phyloP scores from a whole-genome alignment of 2,113 vertebrate species.

The Salvator merianae region DNA sequence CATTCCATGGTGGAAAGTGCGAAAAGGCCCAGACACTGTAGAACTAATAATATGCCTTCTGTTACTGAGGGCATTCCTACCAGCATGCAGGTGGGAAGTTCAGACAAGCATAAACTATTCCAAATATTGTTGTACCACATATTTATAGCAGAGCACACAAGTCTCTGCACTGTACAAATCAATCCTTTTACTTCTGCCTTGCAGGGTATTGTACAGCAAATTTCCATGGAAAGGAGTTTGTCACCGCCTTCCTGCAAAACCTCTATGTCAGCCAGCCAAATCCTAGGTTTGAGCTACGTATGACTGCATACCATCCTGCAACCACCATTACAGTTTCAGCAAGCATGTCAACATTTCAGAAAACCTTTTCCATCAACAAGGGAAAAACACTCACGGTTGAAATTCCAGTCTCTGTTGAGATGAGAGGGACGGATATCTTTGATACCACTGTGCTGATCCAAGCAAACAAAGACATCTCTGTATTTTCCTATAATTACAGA shows the following conservation, averaged over 20 bases:
- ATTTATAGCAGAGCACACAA: neutral
- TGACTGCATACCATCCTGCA: constrained; percentile 59
- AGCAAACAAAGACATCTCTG: constrained; percentile 67
- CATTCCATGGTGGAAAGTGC: too few relatives aligned
- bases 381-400: constrained; percentile 48
- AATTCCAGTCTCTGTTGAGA: constrained; percentile 62
- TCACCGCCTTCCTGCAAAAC: constrained; percentile 66
- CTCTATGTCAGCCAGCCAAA: neutral
- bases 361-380: constrained; percentile 47
- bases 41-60: too few relatives aligned
- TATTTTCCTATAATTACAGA: constrained; percentile 63
- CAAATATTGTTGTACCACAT: neutral
- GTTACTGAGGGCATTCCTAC: too few relatives aligned
- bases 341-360: constrained; percentile 52
- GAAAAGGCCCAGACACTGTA: too few relatives aligned
- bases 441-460: constrained; percentile 65
- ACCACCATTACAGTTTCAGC: constrained; percentile 67
- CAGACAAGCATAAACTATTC: neutral
- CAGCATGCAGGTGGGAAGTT: neutral
- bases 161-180: neutral
- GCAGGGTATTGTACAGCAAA: constrained; percentile 57
- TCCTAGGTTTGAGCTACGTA: constrained; percentile 54
- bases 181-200: neutral
- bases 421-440: constrained; percentile 41
- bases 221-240: constrained; percentile 74